A percentile compares a stretch with the other conserved stretches of the same genome.
phyloP scores from a whole-genome alignment of 2,113 vertebrate species.

The Turdus rufiventris region DNA sequence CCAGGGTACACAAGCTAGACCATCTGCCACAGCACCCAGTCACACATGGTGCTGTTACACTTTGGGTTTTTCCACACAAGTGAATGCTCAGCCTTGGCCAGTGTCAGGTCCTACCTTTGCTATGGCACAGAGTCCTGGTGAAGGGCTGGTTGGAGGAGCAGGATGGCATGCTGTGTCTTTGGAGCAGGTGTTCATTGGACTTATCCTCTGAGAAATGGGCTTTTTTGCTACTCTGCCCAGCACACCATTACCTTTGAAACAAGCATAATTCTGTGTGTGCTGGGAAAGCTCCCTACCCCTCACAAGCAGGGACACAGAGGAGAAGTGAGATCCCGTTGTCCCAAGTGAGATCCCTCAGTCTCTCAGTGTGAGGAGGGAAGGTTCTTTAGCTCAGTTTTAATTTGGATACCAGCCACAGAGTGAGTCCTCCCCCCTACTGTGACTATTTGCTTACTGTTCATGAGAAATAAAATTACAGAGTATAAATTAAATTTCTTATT shows the following conservation, averaged over 20 bases:
- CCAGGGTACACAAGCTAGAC: too few relatives aligned
- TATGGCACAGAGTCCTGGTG: rapidly evolving
- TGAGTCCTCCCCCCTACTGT: neutral
- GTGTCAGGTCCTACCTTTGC: neutral
- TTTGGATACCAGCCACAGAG: neutral
- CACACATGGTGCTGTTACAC: neutral
- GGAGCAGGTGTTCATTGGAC: neutral
- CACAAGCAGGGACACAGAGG: neutral
- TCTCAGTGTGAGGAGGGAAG: rapidly evolving
- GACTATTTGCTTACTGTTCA: neutral
- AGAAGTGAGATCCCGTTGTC: neutral
- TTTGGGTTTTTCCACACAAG: neutral
- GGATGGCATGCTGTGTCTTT: neutral
- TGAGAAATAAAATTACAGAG: neutral
- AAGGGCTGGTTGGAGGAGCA: rapidly evolving
- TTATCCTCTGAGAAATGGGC: neutral
- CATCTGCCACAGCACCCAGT: neutral
- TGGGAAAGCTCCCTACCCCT: neutral
- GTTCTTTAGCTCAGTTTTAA: neutral
- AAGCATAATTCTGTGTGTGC: neutral
- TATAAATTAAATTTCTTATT: neutral
- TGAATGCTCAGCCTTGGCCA: neutral
- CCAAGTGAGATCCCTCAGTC: neutral
- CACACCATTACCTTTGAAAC: neutral
- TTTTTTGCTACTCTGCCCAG: neutral